Evolutionary conservation across 1,140 invertebrate species (phyloP), one percentile per base, ranked within the genome.

Genomic region (Bombus sibiricus): DNA sequence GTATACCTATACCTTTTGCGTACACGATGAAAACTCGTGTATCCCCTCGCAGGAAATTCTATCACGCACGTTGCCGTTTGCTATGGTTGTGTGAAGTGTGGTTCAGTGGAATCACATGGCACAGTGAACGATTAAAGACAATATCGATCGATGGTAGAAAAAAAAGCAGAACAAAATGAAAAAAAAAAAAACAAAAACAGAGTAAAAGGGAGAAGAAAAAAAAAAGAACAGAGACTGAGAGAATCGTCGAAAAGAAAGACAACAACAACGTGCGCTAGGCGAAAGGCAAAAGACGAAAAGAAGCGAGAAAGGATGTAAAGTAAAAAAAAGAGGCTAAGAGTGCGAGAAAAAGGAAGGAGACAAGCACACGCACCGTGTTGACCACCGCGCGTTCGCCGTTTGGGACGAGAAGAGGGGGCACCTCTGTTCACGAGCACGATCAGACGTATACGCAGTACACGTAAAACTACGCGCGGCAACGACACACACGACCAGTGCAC

Each of bases 281-380:
- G 72, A 77, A 62, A 83, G 2, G 59, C 64, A 59, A 57, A 66
- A 78, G 72, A 69, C 28, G 74, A 47, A 82, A 79, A 66, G 68
- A 83, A 64, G 25, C 41, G 41, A 28, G 25, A 18, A 80, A 28
- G 62, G 64, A 72, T 18, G 81, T n/a, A 74, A 76, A 82, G 68
- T 59, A 57, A 53, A 75, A 13, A 69, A 74, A 62, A 53, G 66
- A 71, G 66, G 88, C 39, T n/a, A 75, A 84, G 41, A 74, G 81
- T 71, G 81, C 73, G 53, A 72, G 73, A 78, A 79, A 84, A 78
- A 64, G 68, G 73, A 37, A 87, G 88, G 83, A 86, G 79, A 64
- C 43, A 83, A 78, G 83, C 82, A 91, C 86, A 92, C 91, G 91
- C 88, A 92, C 91, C 90, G 86, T 92, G 89, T 91, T 88, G 90